Conservation (phyloP, 2,113 vertebrate genomes). For the Lota lota region DNA sequence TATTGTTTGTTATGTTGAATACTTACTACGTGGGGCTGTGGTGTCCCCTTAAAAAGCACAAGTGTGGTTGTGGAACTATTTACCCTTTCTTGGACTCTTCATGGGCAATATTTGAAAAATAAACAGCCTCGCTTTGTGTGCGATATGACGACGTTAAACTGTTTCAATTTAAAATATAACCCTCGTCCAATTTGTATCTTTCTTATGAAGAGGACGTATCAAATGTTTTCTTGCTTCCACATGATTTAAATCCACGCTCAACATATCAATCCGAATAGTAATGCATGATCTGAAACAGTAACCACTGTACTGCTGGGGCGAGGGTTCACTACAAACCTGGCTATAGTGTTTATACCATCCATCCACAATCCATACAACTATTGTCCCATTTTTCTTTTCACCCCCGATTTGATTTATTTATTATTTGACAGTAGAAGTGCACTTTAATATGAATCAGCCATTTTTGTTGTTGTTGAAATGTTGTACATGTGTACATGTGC, state of each 20-base stretch:
- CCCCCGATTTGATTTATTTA: conserved; percentile 14
- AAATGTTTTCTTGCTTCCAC: too few species aligned
- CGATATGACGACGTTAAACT: conserved; percentile 37
- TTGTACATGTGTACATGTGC: conserved; percentile 54
- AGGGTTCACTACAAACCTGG: conserved; percentile 25
- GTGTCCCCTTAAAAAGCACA: conserved; percentile 54
- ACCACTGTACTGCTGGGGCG: conserved; percentile 35
- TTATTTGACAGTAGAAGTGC: conserved; percentile 61
- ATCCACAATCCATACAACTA: conserved; percentile 34
- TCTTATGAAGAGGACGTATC: conserved; percentile 36
- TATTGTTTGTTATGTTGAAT: conserved; percentile 54
- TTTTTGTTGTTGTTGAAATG: conserved; percentile 16
- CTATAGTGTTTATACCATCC: conserved; percentile 32
- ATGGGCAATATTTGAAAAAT: conserved; percentile 54
- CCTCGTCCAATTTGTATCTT: conserved; percentile 30
- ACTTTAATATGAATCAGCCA: conserved; percentile 61
- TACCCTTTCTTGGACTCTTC: conserved; percentile 49
- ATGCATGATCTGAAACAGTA: conserved; percentile 55
- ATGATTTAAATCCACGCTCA: background rate
- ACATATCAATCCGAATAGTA: conserved; percentile 44
- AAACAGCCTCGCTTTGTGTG: conserved; percentile 42
- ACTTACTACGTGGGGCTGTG: conserved; percentile 53
- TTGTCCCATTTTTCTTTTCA: conserved; percentile 4
- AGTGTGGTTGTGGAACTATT: conserved; percentile 55
- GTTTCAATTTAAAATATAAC: conserved; percentile 67